Conservation (phyloP, 2,888 invertebrate species). For the Drosophila siamana region DNA sequence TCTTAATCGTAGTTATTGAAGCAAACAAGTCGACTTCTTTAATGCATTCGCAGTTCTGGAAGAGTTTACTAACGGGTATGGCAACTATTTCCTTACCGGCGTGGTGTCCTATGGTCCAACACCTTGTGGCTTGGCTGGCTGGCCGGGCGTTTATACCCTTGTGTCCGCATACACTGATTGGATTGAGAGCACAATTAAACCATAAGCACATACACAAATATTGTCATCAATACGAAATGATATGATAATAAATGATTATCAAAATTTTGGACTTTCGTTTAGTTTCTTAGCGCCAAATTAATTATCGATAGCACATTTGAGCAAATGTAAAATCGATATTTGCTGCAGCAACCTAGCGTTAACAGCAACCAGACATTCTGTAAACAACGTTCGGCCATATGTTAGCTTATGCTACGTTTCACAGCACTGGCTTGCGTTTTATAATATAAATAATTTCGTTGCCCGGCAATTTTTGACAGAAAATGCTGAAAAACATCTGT, state of each 20-base stretch:
- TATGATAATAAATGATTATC: constrained; percentile 7
- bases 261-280: neutral
- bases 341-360: neutral
- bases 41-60: constrained; percentile 84
- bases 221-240: neutral
- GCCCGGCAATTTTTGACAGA: constrained; percentile 26
- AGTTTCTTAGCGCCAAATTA: constrained; percentile 4
- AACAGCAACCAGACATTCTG: neutral
- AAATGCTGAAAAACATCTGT: constrained; percentile 80
- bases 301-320: neutral
- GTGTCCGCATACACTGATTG: constrained; percentile 87
- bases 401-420: neutral
- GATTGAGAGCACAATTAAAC: constrained; percentile 85
- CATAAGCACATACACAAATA: constrained; percentile 53
- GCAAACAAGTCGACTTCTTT: neutral
- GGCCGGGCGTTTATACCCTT: constrained; percentile 89
- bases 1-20: neutral
- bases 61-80: constrained; percentile 65
- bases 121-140: constrained; percentile 87
- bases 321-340: constrained; percentile 1
- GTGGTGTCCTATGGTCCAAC: constrained; percentile 89
- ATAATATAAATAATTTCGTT: constrained; percentile 22
- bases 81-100: constrained; percentile 87
- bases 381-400: neutral
- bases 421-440: constrained; percentile 21